Evolutionary conservation across 2,797 vertebrate genomes (phyloP).

Genomic region (Phyllotis vaccarum): DNA sequence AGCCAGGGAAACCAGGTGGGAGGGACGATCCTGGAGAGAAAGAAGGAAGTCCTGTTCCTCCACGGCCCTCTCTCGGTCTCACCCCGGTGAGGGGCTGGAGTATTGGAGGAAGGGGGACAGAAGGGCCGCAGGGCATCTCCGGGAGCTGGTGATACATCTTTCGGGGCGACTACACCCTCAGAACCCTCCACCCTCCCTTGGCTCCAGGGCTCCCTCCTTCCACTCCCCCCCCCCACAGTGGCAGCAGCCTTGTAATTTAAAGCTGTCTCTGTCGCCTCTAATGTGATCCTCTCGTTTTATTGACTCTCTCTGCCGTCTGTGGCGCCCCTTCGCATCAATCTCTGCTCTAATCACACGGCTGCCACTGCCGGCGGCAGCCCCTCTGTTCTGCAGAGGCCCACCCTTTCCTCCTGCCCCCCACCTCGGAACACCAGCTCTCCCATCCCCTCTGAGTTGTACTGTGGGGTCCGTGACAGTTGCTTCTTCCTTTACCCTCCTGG

Average conservation of each 20-base stretch:
- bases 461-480: not conserved
- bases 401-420: not conserved
- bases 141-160: slow-evolving; percentile 56
- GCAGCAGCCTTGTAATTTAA: slow-evolving; percentile 87
- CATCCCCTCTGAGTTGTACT: not conserved
- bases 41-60: not conserved
- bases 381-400: not conserved
- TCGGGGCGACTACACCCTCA: slow-evolving; percentile 57
- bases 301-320: slow-evolving; percentile 85
- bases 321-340: slow-evolving; percentile 86
- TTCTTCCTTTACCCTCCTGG: not conserved
- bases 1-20: not conserved
- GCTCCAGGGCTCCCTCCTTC: slow-evolving; percentile 68
- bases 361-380: slow-evolving; percentile 65
- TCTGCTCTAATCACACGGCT: slow-evolving; percentile 80
- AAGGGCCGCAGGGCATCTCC: slow-evolving; percentile 10
- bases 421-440: not conserved
- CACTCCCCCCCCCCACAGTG: slow-evolving; percentile 74
- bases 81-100: not conserved
- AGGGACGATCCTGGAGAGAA: not conserved
- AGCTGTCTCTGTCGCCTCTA: slow-evolving; percentile 87
- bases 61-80: not conserved
- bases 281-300: slow-evolving; percentile 86
- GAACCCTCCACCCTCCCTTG: slow-evolving; percentile 67
- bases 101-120: not conserved